Evolutionary conservation across 2,888 invertebrate species (phyloP).

Genomic region (Glyphotaelius pellucidus): DNA sequence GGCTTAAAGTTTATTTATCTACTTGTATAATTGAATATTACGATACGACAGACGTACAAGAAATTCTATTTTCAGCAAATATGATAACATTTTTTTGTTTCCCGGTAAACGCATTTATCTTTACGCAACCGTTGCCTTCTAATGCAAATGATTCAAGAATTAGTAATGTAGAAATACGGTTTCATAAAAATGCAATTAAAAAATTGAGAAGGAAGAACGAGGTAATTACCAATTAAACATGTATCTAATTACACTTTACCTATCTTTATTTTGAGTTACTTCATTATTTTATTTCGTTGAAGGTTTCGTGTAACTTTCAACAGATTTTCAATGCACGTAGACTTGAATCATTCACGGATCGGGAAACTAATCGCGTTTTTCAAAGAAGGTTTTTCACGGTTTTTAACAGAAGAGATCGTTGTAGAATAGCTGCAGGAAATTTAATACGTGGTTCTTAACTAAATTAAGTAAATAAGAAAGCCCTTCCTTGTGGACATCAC

Average conservation of each 20-base stretch:
- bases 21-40: no score
- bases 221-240: constrained; percentile 3
- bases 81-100: neutral
- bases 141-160: neutral
- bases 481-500: no score
- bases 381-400: neutral
- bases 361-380: neutral
- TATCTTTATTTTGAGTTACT: neutral
- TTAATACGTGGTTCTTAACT: no score
- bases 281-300: neutral
- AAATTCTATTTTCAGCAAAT: neutral
- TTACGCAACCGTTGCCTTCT: neutral
- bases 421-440: neutral
- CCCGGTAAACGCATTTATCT: neutral
- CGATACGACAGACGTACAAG: no score
- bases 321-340: neutral
- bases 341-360: neutral
- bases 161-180: neutral
- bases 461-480: no score
- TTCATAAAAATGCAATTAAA: neutral
- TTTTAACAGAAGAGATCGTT: neutral
- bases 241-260: neutral
- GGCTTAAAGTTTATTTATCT: no score
- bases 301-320: constrained; percentile 20
- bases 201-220: neutral